Base-by-base conservation (phyloP, 2,888 invertebrate genomes). In the Gortyna flavago region DNA sequence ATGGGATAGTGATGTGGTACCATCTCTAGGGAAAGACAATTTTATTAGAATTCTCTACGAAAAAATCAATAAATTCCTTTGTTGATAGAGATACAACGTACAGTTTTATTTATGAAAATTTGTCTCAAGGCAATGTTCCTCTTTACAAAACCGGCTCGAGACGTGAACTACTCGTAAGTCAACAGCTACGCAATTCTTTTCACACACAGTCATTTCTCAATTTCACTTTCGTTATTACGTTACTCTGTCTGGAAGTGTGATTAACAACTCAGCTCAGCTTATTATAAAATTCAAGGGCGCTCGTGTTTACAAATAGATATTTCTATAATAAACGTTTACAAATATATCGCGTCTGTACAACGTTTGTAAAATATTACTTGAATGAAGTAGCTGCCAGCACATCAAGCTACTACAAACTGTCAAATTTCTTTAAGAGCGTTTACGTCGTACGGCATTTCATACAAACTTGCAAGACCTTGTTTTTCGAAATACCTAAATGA, bases 1-100 rank as follows among this genome's bases (percentile, higher is more conserved):
- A 79, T 75, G 67, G 9, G 62, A 70, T 87, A 88, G 89, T 87
- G 89, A 86, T 86, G 87, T 66, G 80, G 69, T 71, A 29, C 29
- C 38, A 68, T 9, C 32, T 61, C 29, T 29, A 41, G 25, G 18
- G 9, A 29, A n/a, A 48, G n/a, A 54, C 69, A 21, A 65, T n/a
- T 61, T 35, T 35, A 80, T 51, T 48, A 48, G 7, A 57, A 48
- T 59, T 75, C 16, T 35, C 1, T 48, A 8, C 6, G 18, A 61
- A 61, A 38, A 48, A 48, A 35, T n/a, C 62, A 18, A 41, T 32
- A 51, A 4, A 64, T 41, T 64, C 29, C 25, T 64, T 77, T 35
- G 29, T 16, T 54, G 35, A 29, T 21, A 25, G 16, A 70, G 18
- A 51, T 32, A 75, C 21, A 62, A 11, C 4, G 4, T 21, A 21